Evolutionary conservation across 1,140 invertebrate species (phyloP), one percentile per base, ranked within the genome.

Genomic region (Drosophila simulans): DNA sequence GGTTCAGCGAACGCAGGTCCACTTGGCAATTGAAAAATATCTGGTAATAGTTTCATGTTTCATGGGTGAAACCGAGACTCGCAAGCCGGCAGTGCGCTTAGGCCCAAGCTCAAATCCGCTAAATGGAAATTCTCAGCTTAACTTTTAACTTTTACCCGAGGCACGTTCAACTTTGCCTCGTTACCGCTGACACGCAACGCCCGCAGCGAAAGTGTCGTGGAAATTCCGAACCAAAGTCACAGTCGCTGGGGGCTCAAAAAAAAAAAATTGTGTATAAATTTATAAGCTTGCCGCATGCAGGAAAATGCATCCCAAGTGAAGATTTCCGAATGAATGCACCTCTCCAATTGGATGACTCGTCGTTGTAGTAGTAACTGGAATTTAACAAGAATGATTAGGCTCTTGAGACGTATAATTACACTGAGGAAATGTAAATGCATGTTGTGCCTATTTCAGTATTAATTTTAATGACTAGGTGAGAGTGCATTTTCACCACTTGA

Each of bases 161-260:
- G 80, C 83, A 75, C 74, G 83, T 69, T 73, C 77, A 63, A 52
- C 52, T 74, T 55, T 57, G 53, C 20, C 49, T 60, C 49, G 51
- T 48, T 53, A 43, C 48, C 8, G 27, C 55, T 20, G 35, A 45
- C 75, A 82, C 74, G 83, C 78, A 76, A 85, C 77, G 51, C 46
- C 40, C 63, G 84, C 86, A 60, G 83, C 83, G 83, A 86, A 86
- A 86, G 83, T 86, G 63, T 86, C 65, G 73, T 45, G 64, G 68
- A 85, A 83, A 82, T 35, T 54, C 42, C 58, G 52, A 56, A 5
- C 15, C 52, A 57, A n/a, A 31, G 31, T 54, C 49, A 27, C 12
- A 42, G 53, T 59, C 57, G 65, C 22, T 45, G 10, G 27, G 8
- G 5, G 51, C 70, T 57, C 31, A 10, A 0, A 31, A 7, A 31